Conservation (phyloP, 92 coral and sea anemone species). For the Chrysogorgia sp. region DNA sequence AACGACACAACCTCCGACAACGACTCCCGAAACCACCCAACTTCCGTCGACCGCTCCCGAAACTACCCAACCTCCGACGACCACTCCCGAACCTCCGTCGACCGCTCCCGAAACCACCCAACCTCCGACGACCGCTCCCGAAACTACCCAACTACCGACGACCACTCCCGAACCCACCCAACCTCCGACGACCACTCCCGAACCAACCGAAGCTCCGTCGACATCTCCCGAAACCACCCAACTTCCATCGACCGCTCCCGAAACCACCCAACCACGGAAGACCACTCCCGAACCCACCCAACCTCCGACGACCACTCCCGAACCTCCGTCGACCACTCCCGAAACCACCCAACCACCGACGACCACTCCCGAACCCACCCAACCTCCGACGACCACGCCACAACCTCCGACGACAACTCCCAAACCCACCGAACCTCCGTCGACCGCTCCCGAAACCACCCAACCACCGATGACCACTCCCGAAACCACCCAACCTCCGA, state of each 20-base stretch:
- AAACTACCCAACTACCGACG: no score
- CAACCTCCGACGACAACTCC: conserved; percentile 42
- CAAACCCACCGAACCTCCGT: neutral
- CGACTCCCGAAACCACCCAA: neutral
- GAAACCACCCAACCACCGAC: neutral
- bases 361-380: neutral
- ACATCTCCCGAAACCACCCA: no score
- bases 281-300: no score
- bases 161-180: no score
- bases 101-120: neutral
- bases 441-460: neutral
- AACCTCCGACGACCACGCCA: conserved; percentile 13
- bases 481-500: conserved; percentile 4
- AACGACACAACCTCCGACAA: neutral
- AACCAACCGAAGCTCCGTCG: no score
- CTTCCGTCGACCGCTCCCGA: neutral
- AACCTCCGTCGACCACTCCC: no score
- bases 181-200: no score
- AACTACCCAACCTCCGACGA: neutral
- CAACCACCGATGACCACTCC: conserved; percentile 3
- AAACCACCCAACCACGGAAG: no score
- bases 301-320: no score
- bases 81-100: no score
- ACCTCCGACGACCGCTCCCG: no score
- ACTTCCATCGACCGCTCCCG: no score